Evolutionary conservation across 2,888 invertebrate species (phyloP), one percentile per base, ranked within the genome.

Genomic region (Meiosimyza platycephala): DNA sequence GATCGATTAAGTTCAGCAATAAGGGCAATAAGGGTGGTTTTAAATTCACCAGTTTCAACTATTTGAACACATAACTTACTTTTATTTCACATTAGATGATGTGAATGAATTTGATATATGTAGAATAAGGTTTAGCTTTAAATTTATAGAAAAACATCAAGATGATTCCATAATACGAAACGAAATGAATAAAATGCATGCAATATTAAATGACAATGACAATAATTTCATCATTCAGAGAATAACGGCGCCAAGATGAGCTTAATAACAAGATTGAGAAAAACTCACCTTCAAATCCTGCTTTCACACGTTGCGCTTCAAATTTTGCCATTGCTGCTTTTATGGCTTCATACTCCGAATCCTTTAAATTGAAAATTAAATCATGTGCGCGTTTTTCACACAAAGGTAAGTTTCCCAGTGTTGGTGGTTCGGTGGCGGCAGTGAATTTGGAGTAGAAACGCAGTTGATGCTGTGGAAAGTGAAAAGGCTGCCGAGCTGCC

Each of bases 361-460:
- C 90, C 54, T 92, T 94, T 52, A 95, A 88, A 79, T 92, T 91
- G 51, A 93, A 87, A 9, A 93, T 90, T 64, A 95, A 88, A 81
- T 94, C 93, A 79, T 92, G 91, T 0, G 94, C 95, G 79, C 93
- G 92, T 62, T 91, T 89, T 82, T 93, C 93, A 51, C 92, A 90
- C 59, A 92, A 80, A 0, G 89, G 89, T 52, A 76, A 75, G 2
- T 75, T 71, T 12, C 75, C 76, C 50, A 80, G 40, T 3, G 33
- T 16, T 51, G 72, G 55, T 51, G 76, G 70, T 18, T 77, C 74
- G 52, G 74, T 74, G 59, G 76, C 76, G 66, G 76, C 75, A 59
- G 80, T 77, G 67, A 80, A 81, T 74, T 82, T 82, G 11, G 81
- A 80, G 75, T 79, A 79, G 18, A 9, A 62, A 28, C 40, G 40